Conservation (phyloP, 2,888 invertebrate genomes). For the Corythucha ciliata region DNA sequence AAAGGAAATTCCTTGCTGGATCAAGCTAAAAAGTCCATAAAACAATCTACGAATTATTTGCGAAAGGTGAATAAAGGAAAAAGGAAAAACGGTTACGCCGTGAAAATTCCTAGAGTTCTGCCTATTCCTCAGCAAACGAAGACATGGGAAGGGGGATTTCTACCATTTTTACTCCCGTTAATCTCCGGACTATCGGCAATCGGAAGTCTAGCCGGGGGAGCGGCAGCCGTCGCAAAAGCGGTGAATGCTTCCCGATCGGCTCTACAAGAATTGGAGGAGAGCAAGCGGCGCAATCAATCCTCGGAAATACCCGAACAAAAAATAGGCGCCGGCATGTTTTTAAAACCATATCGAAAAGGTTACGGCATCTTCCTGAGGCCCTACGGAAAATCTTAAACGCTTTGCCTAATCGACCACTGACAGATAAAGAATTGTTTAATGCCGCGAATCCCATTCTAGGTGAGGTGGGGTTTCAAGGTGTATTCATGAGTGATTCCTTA, state of each 20-base stretch:
- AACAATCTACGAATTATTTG: not conserved
- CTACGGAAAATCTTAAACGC: slow-evolving; percentile 26
- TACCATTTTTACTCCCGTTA: slow-evolving; percentile 37
- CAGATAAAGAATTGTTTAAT: not conserved
- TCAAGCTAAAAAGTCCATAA: not conserved
- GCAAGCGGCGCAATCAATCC: slow-evolving; percentile 37
- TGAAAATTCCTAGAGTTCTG: not conserved
- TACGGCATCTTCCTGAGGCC: slow-evolving; percentile 26
- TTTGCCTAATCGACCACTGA: not conserved
- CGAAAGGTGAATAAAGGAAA: too few species aligned
- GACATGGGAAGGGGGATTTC: slow-evolving; percentile 36
- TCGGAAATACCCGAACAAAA: slow-evolving; percentile 39
- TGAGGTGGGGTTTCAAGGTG: not conserved
- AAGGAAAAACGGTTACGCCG: not conserved
- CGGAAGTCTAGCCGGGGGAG: slow-evolving; percentile 36
- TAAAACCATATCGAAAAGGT: slow-evolving; percentile 31
- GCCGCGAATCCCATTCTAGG: slow-evolving; percentile 3
- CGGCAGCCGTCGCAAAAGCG: slow-evolving; percentile 37
- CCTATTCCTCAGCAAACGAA: not conserved
- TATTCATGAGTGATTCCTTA: not conserved
- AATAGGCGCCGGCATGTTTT: slow-evolving; percentile 28
- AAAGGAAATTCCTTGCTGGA: not conserved
- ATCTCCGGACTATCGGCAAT: slow-evolving; percentile 39
- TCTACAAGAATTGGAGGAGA: too few species aligned
- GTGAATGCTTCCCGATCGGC: too few species aligned